Percentiles rank a stretch among this genome's conserved stretches.
Conservation (phyloP, 2,888 invertebrate species). For the Tachystola acroxantha region DNA sequence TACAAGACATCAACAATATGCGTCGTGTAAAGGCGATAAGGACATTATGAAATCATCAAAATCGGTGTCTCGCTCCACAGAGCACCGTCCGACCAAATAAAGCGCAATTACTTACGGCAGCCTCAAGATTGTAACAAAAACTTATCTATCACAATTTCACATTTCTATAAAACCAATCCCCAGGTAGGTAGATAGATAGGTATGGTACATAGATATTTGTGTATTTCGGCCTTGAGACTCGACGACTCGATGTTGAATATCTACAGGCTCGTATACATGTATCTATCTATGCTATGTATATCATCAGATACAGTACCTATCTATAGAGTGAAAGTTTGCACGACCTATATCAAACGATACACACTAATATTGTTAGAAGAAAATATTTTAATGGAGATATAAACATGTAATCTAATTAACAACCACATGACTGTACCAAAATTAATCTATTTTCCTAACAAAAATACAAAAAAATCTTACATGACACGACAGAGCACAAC, state of each 20-base stretch:
- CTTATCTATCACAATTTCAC: conserved; percentile 35
- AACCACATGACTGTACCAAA: conserved; percentile 42
- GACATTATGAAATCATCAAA: conserved; percentile 23
- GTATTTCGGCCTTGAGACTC: conserved; percentile 75
- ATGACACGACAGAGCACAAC: conserved; percentile 78
- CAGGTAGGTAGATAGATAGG: conserved; percentile 43
- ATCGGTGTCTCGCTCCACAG: conserved; percentile 32
- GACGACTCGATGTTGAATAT: conserved; percentile 72
- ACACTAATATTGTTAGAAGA: conserved; percentile 24
- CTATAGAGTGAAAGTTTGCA: conserved; percentile 77
- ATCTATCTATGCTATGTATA: conserved; percentile 36
- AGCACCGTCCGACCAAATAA: conserved; percentile 38
- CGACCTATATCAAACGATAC: conserved; percentile 58
- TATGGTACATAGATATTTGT: conserved; percentile 59
- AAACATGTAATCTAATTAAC: conserved; percentile 35
- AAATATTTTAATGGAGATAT: conserved; percentile 35
- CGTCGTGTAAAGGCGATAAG: conserved; percentile 40
- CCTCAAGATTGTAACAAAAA: conserved; percentile 29
- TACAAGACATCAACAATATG: conserved; percentile 33
- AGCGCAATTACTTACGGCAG: conserved; percentile 34
- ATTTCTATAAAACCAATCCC: conserved; percentile 50
- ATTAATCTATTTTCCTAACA: conserved; percentile 49
- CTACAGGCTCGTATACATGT: conserved; percentile 58
- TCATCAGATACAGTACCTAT: conserved; percentile 47
- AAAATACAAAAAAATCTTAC: conserved; percentile 75